Conservation (phyloP, 2,113 vertebrate genomes). For the Nesogale talazaci region DNA sequence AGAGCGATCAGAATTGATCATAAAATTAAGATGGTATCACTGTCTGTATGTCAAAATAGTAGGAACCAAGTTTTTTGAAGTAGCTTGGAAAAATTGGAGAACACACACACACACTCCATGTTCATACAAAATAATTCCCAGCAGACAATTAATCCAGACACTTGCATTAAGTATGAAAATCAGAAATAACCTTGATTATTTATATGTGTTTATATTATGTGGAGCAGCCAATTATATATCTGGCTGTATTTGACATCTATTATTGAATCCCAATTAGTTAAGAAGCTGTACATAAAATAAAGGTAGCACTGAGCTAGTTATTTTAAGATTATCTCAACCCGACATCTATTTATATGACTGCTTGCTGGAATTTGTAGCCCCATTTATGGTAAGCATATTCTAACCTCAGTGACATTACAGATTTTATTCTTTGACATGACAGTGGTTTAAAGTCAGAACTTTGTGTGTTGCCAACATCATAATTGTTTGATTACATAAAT, state of each 20-base stretch:
- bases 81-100: constrained; percentile 48
- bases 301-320: not conserved
- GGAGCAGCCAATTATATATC: not conserved
- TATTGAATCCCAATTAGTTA: not conserved
- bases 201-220: not conserved
- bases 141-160: constrained; percentile 18
- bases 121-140: constrained; percentile 34
- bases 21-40: constrained; percentile 52
- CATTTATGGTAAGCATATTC: constrained; percentile 25
- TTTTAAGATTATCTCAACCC: constrained; percentile 21
- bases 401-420: not conserved
- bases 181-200: constrained; percentile 31
- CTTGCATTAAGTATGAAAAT: constrained; percentile 20
- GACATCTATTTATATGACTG: not conserved
- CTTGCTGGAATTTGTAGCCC: constrained; percentile 35
- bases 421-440: no score
- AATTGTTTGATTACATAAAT: constrained; percentile 26
- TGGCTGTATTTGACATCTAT: no score
- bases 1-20: constrained; percentile 57
- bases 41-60: constrained; percentile 56
- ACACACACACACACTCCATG: not conserved
- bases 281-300: constrained; percentile 34
- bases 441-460: no score
- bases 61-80: constrained; percentile 3
- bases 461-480: not conserved